Percentiles rank a stretch among this genome's conserved stretches.
phyloP scores from a whole-genome alignment of 92 coral and sea anemone species.

The Pocillopora grandis region DNA sequence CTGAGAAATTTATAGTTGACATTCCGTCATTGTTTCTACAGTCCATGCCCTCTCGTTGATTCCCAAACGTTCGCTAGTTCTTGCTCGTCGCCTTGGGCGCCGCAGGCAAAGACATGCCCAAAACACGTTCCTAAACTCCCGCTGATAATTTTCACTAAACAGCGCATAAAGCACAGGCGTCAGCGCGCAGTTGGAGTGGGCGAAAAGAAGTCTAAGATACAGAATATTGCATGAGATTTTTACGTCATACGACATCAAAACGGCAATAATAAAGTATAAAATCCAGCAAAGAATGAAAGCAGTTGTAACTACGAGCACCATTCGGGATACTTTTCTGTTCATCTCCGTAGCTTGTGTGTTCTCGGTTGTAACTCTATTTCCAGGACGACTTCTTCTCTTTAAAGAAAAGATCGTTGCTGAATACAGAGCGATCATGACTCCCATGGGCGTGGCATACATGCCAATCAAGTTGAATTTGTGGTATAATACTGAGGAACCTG shows the following conservation, averaged over 20 bases:
- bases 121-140: slow-evolving; percentile 38
- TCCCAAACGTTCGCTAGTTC: no score
- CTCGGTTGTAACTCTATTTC: slow-evolving; percentile 2
- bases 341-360: neutral
- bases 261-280: slow-evolving; percentile 33
- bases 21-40: neutral
- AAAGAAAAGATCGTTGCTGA: slow-evolving; percentile 34
- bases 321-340: slow-evolving; percentile 30
- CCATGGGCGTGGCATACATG: slow-evolving; percentile 39
- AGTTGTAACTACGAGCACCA: slow-evolving; percentile 34
- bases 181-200: slow-evolving; percentile 47
- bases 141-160: slow-evolving; percentile 60
- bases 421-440: slow-evolving; percentile 32
- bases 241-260: slow-evolving; percentile 17
- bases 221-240: slow-evolving; percentile 23
- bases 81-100: neutral
- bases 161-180: slow-evolving; percentile 57
- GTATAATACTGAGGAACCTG: slow-evolving; percentile 36
- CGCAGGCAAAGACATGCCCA: slow-evolving; percentile 1
- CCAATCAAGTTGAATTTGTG: slow-evolving; percentile 35
- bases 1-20: neutral
- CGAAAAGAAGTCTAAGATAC: slow-evolving; percentile 29
- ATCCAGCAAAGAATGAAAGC: slow-evolving; percentile 41
- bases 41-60: neutral
- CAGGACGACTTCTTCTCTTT: slow-evolving; percentile 15